These are phyloP conservation scores for Maniola jurtina DNA, from an alignment of 1,140 invertebrate species.

Conservation along the genomic window DNA sequence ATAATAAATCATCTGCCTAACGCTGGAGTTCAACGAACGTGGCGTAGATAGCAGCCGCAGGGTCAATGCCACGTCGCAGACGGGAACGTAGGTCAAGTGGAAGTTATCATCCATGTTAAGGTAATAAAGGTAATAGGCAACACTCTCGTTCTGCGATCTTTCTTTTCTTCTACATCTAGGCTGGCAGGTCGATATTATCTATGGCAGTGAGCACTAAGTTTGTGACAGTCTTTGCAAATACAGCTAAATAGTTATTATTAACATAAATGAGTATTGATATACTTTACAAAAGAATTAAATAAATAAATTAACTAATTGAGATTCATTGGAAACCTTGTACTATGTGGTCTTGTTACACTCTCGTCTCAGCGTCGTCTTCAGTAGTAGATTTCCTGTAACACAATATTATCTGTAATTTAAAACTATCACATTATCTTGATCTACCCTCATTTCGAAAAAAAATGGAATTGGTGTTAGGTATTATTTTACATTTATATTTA, in stretches of 20 bases:
- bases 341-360: constrained; percentile 63
- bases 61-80: too few species aligned
- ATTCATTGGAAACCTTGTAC: constrained; percentile 78
- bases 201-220: constrained; percentile 70
- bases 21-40: too few species aligned
- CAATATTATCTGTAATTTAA: neutral
- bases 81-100: too few species aligned
- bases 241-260: constrained; percentile 42
- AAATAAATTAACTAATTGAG: constrained; percentile 71
- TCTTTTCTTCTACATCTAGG: neutral
- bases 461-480: too few species aligned
- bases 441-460: too few species aligned
- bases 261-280: constrained; percentile 18
- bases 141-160: too few species aligned
- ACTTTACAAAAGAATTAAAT: constrained; percentile 43
- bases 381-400: constrained; percentile 76
- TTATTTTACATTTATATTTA: too few species aligned
- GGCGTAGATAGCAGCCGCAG: too few species aligned
- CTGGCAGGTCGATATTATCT: constrained; percentile 41
- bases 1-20: too few species aligned
- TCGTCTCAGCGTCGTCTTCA: constrained; percentile 77
- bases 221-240: constrained; percentile 65
- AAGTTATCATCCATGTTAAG: too few species aligned
- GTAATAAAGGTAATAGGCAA: too few species aligned
- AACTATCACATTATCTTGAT: too few species aligned